Percentiles rank a stretch among this genome's conserved stretches.
These are phyloP conservation scores for Plecotus auritus DNA, from an alignment of 2,113 vertebrate species.

Conservation along the genomic window DNA sequence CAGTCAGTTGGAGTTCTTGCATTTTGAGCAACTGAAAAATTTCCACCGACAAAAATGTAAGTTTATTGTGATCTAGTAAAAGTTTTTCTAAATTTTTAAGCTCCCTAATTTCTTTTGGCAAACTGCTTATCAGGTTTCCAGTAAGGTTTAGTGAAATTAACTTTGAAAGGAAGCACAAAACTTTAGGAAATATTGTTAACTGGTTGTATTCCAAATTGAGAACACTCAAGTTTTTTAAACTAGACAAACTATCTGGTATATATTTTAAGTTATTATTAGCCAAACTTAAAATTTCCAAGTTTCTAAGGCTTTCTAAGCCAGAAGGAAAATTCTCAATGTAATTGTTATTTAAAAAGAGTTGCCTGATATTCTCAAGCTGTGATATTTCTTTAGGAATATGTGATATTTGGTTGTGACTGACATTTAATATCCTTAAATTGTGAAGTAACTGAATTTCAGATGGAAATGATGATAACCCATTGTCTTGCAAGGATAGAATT, in stretches of 20 bases:
- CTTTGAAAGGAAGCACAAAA: constrained; percentile 74
- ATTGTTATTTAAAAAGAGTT: constrained; percentile 72
- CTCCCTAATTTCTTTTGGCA: constrained; percentile 75
- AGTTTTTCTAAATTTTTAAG: constrained; percentile 67
- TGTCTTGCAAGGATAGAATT: constrained; percentile 74
- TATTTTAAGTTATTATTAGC: constrained; percentile 69
- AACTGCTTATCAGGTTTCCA: constrained; percentile 75
- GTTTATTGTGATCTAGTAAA: constrained; percentile 73
- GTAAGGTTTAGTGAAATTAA: constrained; percentile 68
- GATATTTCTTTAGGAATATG: constrained; percentile 62
- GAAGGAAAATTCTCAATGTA: constrained; percentile 67
- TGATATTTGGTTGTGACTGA: constrained; percentile 69
- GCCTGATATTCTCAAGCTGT: constrained; percentile 54
- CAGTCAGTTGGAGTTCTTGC: constrained; percentile 67
- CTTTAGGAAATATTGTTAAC: constrained; percentile 72
- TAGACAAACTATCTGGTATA: constrained; percentile 54
- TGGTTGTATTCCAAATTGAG: constrained; percentile 70
- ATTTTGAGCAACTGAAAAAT: constrained; percentile 73
- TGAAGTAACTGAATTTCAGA: constrained; percentile 70
- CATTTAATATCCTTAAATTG: constrained; percentile 71
- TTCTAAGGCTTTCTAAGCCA: constrained; percentile 66
- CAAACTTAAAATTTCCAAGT: constrained; percentile 72
- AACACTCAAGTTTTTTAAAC: constrained; percentile 64
- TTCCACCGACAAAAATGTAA: constrained; percentile 76
- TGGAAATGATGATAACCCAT: constrained; percentile 69